phyloP scores from a whole-genome alignment of 2,113 vertebrate species.

The Pelvicachromis taeniatus region DNA sequence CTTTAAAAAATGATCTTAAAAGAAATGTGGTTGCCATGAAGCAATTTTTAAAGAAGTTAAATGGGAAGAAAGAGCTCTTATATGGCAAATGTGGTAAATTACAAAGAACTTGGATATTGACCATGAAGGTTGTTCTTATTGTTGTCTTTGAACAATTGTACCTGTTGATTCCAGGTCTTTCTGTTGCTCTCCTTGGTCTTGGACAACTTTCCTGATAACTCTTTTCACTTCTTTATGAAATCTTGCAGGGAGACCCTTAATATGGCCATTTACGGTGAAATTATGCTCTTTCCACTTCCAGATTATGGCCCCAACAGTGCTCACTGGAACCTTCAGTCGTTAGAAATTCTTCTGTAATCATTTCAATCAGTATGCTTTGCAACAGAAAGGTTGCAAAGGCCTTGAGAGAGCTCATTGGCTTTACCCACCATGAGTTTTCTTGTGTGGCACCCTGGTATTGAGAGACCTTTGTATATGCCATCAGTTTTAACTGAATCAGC shows the following conservation, averaged over 20 bases:
- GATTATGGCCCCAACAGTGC: neutral
- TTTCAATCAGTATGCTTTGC: neutral
- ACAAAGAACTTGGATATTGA: neutral
- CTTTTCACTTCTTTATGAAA: neutral
- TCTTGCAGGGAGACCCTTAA: neutral
- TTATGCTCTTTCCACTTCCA: neutral
- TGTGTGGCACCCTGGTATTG: neutral
- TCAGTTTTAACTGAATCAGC: neutral
- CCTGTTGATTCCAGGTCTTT: neutral
- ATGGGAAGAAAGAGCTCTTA: neutral
- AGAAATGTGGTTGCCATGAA: neutral
- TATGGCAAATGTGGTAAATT: neutral
- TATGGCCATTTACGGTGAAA: neutral
- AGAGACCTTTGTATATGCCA: neutral
- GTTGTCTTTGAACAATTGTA: neutral
- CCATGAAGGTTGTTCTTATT: neutral
- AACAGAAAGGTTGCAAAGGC: neutral
- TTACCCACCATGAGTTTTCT: neutral
- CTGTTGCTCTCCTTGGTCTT: neutral
- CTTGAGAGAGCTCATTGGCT: neutral
- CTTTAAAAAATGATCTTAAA: neutral
- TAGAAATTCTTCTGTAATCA: neutral
- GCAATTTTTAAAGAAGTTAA: neutral
- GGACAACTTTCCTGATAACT: neutral
- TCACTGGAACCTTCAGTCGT: neutral